Evolutionary conservation across 1,140 invertebrate genomes (phyloP), one percentile per base, ranked within the genome.

Genomic region (Dreissena rostriformis): DNA sequence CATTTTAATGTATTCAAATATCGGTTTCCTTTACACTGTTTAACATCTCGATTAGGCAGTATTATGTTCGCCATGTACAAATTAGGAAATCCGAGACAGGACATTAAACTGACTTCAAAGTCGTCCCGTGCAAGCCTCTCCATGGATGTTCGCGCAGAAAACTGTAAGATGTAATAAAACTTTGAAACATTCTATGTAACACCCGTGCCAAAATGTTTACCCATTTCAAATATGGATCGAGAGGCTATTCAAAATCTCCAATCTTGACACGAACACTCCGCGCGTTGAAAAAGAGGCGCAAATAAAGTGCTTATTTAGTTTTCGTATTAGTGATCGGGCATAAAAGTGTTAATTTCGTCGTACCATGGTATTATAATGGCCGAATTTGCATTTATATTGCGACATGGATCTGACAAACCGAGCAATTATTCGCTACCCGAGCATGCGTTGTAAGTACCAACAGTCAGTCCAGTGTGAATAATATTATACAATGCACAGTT

Each of bases 401-500:
- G 17, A 61, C 57, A 61, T 61, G 57, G 17, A 19, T 61, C 22
- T 24, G 57, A n/a, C 22, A 61, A 2, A 61, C 22, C 57, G 57
- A 61, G 57, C 22, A 61, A 61, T 61, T 61, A 61, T 61, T 24
- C 22, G 57, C 57, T 61, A 61, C 57, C 57, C 57, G 57, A 61
- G 17, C 57, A 61, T 61, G 17, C 22, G 2, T 61, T 39, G 39
- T 39, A 39, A 5, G 8, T 39, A 39, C 2, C 2, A 39, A 8
- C 2, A 39, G 39, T 39, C 8, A 39, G 39, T 39, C 39, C 39
- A 2, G 39, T 39, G 39, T 39, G 8, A 2, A 39, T 39, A 39
- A 39, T 39, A n/a, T n/a, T n/a, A 8, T 39, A 39, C 39, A 39
- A 39, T 39, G 39, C 39, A 5, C 2, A 5, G 39, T 39, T 39